Base-by-base conservation (phyloP, 2,888 invertebrate species). In the Dasysyrphus tricinctus region DNA sequence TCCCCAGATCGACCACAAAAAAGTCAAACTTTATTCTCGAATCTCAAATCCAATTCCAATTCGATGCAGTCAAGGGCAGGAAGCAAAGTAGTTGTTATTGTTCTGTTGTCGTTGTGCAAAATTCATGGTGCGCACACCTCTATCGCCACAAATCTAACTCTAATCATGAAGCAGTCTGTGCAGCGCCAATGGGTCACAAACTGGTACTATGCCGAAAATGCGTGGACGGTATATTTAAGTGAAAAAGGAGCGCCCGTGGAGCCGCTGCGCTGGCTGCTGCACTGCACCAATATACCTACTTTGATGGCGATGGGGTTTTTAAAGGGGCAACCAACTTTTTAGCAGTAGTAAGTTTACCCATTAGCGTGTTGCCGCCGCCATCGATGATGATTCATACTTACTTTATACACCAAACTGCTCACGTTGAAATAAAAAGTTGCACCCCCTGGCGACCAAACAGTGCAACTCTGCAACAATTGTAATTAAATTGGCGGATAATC, bases 181-280 rank as follows among this genome's bases (percentile, higher is more conserved):
- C 69, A 69, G 54, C 86, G 65, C 78, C 82, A 86, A 79, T 86
- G 86, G 86, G 86, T 86, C 82, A 86, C 82, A 86, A 86, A 82
- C 82, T 86, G 79, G 78, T 75, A 75, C 73, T 73, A 75, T 42
- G 73, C 77, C 85, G 44, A 86, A 86, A 86, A 86, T 86, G 86
- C 86, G 86, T 86, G 86, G 86, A 86, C 86, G 86, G 86, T 86
- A 79, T 86, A 86, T 82, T 82, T 82, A 86, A 86, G 75, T 79
- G 82, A 76, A 86, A 72, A 86, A 86, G 86, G 86, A 86, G 86
- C 82, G 86, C 86, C 86, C 59, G 57, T 65, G 57, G 69, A 51
- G 74, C 63, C 72, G 61, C n/a, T n/a, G n/a, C 29, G 12, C 47
- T 24, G 24, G 6, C 49, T 19, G 49, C 49, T 32, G 32, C 3